A percentile compares a stretch with the other conserved stretches of the same genome.
These are phyloP conservation scores for Allobates femoralis DNA, from an alignment of 2,797 vertebrate genomes.

Conservation along the genomic window DNA sequence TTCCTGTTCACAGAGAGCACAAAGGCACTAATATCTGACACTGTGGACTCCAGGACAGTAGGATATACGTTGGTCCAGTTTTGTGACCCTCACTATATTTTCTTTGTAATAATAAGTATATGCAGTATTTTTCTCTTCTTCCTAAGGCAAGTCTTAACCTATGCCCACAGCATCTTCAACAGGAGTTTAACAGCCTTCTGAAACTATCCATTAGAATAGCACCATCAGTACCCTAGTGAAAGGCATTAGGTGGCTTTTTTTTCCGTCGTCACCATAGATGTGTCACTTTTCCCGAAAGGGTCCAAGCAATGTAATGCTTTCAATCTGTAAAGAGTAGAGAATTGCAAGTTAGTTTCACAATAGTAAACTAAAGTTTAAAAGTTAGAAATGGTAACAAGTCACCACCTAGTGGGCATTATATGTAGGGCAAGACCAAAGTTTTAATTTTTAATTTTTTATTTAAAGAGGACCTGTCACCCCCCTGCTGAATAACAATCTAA, in stretches of 20 bases:
- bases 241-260: slow-evolving; percentile 13
- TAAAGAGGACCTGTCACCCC: no score
- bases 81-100: not conserved
- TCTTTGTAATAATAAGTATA: not conserved
- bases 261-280: not conserved
- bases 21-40: slow-evolving; percentile 49
- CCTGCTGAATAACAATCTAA: no score
- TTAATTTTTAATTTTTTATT: no score
- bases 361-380: not conserved
- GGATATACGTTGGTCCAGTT: not conserved
- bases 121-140: not conserved
- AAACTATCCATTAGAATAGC: not conserved
- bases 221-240: not conserved
- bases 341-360: not conserved
- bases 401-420: not conserved
- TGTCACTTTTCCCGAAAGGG: not conserved
- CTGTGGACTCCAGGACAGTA: not conserved
- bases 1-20: slow-evolving; percentile 1
- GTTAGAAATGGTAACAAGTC: not conserved
- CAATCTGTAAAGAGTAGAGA: not conserved
- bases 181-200: not conserved
- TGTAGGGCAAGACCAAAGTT: not conserved
- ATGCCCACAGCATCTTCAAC: not conserved
- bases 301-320: not conserved
- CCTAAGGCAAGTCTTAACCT: not conserved